Base-by-base conservation (phyloP, 2,888 invertebrate species). In the Hydrotaea cyrtoneurina region DNA sequence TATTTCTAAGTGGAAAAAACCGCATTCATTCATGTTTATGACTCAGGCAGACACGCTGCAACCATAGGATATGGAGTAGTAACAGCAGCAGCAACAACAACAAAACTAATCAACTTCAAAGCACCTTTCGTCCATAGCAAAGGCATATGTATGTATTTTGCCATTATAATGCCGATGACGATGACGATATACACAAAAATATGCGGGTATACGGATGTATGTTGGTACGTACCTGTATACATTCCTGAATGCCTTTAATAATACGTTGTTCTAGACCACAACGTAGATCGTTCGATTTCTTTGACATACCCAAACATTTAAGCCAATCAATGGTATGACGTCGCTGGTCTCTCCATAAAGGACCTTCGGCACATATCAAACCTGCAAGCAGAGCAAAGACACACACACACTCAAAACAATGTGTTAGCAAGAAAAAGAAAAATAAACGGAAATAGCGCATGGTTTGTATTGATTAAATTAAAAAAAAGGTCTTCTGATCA, bases 291-390 rank as follows among this genome's bases (percentile, higher is more conserved):
- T 95, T 94, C 85, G 94, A 94, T 74, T 90, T 90, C 89, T 95
- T 96, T 64, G 94, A 93, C 94, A 95, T 94, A 4, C 97, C 97
- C 87, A 96, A 94, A 87, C 94, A 94, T 90, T 96, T 95, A 4
- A 98, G 92, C 93, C 95, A 96, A n/a, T 93, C 93, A 15, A 94
- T 93, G 2, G 96, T 94, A 88, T 96, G 95, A 88, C 95, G 95
- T 80, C 97, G 94, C 89, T 97, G 97, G 88, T 97, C 96, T 90
- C 94, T 95, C 97, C 97, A 98, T 17, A 96, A 92, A 1, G 94
- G 94, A 0, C 97, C 97, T 91, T 97, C 96, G 1, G 97, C 95
- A 87, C 96, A 96, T 88, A 97, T 96, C 23, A 98, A 93, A 85
- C 97, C 97, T 97, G 90, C 36, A 50, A 26, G 19, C 2, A 31